Evolutionary conservation across 2,113 vertebrate genomes (phyloP), one percentile per base, ranked within the genome.

Genomic region (Corythornis madagascariensis): DNA sequence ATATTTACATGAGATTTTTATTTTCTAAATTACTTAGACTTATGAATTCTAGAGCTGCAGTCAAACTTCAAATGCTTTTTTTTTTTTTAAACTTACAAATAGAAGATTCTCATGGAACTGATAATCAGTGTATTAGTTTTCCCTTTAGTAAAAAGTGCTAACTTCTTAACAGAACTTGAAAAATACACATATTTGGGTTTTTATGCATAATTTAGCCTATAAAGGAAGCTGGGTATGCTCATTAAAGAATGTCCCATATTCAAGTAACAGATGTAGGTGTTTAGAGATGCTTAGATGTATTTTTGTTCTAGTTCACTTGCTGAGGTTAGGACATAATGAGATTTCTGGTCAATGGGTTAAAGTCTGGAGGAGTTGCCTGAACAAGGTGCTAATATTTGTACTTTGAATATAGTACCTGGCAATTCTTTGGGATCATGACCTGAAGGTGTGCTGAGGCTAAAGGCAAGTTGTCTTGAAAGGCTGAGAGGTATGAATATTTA

Each of bases 391-490:
- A 42, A 50, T 3, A 59, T 90, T 52, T 42, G 28, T 35, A 21
- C 31, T 16, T 43, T 60, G 42, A 74, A 55, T 43, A 15, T 7
- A 43, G 7, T 16, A 38, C 24, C 26, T 56, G 28, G 7, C 21
- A 52, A 2, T 11, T 15, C n/a, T 1, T 1, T 1, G n/a, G 14
- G 7, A 55, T 7, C 24, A 7, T 13, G 16, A 75, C 19, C 26
- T 3, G 7, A 88, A 13, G 13, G 6, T 38, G 15, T 31, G 29
- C 63, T 55, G 52, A 82, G 16, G 21, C 5, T 24, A 42, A 77
- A 5, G 5, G 19, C 6, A 38, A 47, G 4, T 7, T 7, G 38
- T 77, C 21, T 26, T 25, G 17, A 42, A 74, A 16, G 45, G 31
- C n/a, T 21, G 35, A 38, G 16, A 22, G 59, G 10, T 67, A 38